A percentile compares a stretch with the other conserved stretches of the same genome.
Evolutionary conservation across 1,140 invertebrate genomes (phyloP).

Genomic region (Stegodyphus mimosarum): DNA sequence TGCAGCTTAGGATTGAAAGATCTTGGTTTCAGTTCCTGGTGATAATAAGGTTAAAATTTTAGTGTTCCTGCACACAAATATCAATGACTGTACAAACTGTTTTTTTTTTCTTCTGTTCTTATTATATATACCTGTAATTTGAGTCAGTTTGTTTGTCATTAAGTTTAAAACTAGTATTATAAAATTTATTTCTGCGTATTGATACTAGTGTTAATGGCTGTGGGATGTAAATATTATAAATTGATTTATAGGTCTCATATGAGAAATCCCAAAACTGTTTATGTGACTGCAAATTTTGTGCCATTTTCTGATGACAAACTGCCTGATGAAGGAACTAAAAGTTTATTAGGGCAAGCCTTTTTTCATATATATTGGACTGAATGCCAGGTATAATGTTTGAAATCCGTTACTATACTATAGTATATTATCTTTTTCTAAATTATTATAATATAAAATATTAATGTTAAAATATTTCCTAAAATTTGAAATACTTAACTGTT

Average conservation of each 20-base stretch:
- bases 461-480: too few relatives aligned
- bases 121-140: neutral
- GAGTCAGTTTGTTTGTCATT: neutral
- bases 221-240: neutral
- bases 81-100: too few relatives aligned
- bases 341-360: slow-evolving; percentile 84
- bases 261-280: slow-evolving; percentile 71
- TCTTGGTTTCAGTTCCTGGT: too few relatives aligned
- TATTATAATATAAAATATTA: too few relatives aligned
- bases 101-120: neutral
- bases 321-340: slow-evolving; percentile 70
- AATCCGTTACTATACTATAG: slow-evolving; percentile 7
- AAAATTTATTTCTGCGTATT: neutral
- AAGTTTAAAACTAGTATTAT: neutral
- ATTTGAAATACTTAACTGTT: too few relatives aligned
- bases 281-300: slow-evolving; percentile 85
- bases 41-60: too few relatives aligned
- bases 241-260: slow-evolving; percentile 70
- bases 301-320: slow-evolving; percentile 74
- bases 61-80: too few relatives aligned
- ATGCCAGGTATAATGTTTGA: slow-evolving; percentile 76
- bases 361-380: slow-evolving; percentile 96
- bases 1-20: too few relatives aligned
- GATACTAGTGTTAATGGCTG: neutral
- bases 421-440: neutral